phyloP scores from a whole-genome alignment of 2,113 vertebrate genomes.

The Paradoxurus hermaphroditus region DNA sequence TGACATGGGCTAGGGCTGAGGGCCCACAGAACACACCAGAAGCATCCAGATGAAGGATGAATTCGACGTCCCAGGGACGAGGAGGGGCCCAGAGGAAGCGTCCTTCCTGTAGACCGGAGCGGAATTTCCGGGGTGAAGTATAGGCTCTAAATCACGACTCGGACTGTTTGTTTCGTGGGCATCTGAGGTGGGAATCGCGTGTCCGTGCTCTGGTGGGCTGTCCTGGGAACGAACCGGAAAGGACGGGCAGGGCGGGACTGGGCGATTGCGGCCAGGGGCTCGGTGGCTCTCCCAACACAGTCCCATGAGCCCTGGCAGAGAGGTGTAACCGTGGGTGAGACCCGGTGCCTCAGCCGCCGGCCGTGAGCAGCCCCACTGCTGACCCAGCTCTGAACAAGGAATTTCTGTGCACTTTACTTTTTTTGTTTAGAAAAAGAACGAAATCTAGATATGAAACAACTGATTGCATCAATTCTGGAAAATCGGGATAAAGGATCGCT shows the following conservation, averaged over 20 bases:
- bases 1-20: not conserved
- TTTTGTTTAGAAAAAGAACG: not conserved
- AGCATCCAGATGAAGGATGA: not conserved
- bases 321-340: not conserved
- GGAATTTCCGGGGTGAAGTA: not conserved
- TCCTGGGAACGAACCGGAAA: not conserved
- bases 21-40: not conserved
- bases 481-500: not conserved
- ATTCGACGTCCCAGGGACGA: not conserved
- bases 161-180: not conserved
- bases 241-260: not conserved
- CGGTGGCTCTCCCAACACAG: not conserved
- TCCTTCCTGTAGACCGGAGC: not conserved
- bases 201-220: not conserved
- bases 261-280: rapidly evolving
- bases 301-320: not conserved
- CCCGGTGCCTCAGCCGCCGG: not conserved
- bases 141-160: not conserved
- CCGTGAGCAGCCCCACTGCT: not conserved
- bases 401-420: not conserved
- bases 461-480: not conserved
- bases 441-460: not conserved
- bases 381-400: not conserved
- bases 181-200: not conserved
- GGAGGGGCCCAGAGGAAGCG: rapidly evolving